phyloP scores from a whole-genome alignment of 1,140 invertebrate genomes.

The Notospermus geniculatus region DNA sequence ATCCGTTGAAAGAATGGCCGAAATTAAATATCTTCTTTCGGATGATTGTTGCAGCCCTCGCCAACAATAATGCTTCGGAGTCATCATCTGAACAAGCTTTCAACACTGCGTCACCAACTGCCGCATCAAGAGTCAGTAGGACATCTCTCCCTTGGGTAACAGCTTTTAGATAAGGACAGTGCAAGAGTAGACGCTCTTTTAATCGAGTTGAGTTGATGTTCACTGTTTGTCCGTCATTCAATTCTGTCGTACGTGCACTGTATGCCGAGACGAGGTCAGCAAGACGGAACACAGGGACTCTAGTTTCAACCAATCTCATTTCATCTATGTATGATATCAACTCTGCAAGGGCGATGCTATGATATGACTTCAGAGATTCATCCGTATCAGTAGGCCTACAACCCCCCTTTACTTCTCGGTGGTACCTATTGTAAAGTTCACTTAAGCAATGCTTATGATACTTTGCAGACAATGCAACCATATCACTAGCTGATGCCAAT shows the following conservation, averaged over 20 bases:
- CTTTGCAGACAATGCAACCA: conserved; percentile 1
- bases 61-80: neutral
- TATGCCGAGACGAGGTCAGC: neutral
- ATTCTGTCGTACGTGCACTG: neutral
- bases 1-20: neutral
- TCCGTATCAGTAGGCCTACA: neutral
- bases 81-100: conserved; percentile 1
- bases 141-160: neutral
- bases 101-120: neutral
- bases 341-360: neutral
- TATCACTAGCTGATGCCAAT: conserved; percentile 1
- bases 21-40: neutral
- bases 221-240: neutral
- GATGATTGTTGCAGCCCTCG: neutral
- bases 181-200: neutral
- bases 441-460: conserved; percentile 1
- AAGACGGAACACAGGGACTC: neutral
- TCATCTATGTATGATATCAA: neutral
- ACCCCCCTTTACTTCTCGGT: too few relatives aligned
- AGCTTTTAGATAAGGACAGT: neutral
- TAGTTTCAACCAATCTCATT: neutral
- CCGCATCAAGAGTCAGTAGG: neutral
- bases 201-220: neutral
- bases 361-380: neutral
- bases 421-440: neutral